Conservation (phyloP, 2,797 vertebrate species). For the Hipposideros larvatus region DNA sequence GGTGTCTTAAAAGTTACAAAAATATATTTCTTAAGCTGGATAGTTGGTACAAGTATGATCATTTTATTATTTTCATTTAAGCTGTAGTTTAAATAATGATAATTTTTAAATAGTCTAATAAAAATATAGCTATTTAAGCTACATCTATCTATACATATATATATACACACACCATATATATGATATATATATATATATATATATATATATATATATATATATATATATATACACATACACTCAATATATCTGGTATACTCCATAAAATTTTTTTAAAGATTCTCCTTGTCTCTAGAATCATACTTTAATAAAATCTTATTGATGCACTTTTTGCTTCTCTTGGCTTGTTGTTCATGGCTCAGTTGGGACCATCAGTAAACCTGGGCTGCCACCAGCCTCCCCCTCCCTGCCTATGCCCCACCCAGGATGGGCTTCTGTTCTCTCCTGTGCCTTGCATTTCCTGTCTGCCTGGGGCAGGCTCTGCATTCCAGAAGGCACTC, state of each 20-base stretch:
- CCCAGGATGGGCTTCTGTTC: not conserved
- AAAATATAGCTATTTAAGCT: not conserved
- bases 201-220: not conserved
- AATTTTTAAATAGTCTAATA: slow-evolving; percentile 12
- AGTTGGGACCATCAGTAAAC: not conserved
- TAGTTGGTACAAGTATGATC: not conserved
- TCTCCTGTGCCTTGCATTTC: not conserved
- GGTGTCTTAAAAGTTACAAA: not conserved
- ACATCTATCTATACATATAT: not conserved
- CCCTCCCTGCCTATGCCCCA: accelerated
- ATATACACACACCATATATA: no score
- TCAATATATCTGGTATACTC: not conserved
- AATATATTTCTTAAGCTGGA: not conserved
- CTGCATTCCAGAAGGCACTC: accelerated
- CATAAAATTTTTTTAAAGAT: not conserved
- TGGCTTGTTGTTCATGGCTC: not conserved
- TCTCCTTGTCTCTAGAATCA: not conserved
- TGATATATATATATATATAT: no score
- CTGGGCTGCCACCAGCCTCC: not conserved
- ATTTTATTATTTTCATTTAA: slow-evolving; percentile 51
- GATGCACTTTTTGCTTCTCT: not conserved
- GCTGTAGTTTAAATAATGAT: not conserved
- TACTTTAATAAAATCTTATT: not conserved
- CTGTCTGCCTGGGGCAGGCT: not conserved
- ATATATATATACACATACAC: not conserved